phyloP scores from a whole-genome alignment of 92 coral and sea anemone genomes.

The Zoanthus sansibaricus region DNA sequence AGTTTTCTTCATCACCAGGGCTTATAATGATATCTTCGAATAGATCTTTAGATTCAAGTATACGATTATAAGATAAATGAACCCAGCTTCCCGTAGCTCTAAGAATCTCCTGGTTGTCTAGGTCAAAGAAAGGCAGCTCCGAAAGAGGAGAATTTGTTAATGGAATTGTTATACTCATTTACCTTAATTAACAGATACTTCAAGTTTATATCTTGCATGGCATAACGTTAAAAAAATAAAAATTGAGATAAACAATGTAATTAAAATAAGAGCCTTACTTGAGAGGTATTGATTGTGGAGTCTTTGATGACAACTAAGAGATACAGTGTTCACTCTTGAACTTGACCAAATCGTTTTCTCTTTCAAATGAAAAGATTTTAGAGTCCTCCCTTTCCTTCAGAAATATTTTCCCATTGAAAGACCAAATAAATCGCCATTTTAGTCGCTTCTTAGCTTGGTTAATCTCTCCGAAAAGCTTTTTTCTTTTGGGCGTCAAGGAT shows the following conservation, averaged over 20 bases:
- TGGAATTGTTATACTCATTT: not conserved
- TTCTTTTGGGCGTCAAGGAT: too few species aligned
- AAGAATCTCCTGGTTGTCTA: not conserved
- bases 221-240: not conserved
- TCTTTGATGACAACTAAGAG: not conserved
- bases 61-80: not conserved
- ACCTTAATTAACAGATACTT: not conserved
- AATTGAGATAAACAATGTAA: not conserved
- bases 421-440: too few species aligned
- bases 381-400: too few species aligned
- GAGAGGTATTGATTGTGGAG: not conserved
- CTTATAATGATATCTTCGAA: not conserved
- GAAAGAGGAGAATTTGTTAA: not conserved
- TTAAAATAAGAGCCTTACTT: not conserved
- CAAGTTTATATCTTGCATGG: not conserved
- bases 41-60: too few species aligned
- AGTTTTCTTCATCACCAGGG: too few species aligned
- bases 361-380: too few species aligned
- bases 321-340: too few species aligned
- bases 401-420: too few species aligned
- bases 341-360: too few species aligned
- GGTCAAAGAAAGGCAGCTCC: slow-evolving; percentile 1
- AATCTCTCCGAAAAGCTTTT: too few species aligned
- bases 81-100: not conserved
- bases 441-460: too few species aligned